Base-by-base conservation (phyloP, 2,888 invertebrate species). In the Himalopsyche kuldschensis region DNA sequence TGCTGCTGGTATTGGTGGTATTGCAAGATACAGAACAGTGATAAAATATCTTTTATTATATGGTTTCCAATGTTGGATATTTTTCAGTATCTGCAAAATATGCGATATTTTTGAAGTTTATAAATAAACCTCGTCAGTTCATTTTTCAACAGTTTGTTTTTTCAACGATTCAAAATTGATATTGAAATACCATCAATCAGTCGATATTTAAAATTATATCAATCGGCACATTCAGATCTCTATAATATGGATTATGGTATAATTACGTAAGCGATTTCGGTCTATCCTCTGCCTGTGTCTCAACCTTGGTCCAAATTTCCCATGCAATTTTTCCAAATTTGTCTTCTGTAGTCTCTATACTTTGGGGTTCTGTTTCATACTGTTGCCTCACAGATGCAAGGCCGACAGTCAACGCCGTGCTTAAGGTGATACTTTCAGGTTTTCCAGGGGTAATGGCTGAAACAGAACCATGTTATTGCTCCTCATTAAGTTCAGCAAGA, bases 261-360 rank as follows among this genome's bases (percentile, higher is more conserved):
- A n/a, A 15, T 78, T 55, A 76, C 55, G 24, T 24, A 3, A 55
- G 6, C 5, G 55, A 20, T 24, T 55, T 55, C 15, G 24, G 20
- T 55, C 78, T 82, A 47, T 89, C 85, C 85, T 89, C 88, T 80
- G 87, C 84, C 69, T 90, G 90, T 86, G 91, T 92, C 83, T 92
- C 90, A 11, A 94, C 89, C 87, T 90, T 91, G 0, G 88, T 89
- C 90, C 92, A 94, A 86, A 94, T 90, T 84, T 92, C 91, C 90
- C 92, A 91, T 0, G 92, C 94, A 81, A 94, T 92, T 76, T 91
- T 89, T 4, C 91, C 90, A 88, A 93, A 94, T 87, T 90, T 87
- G 80, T 89, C 87, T 30, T 89, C 87, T 82, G 91, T 84, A 31
- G 89, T 86, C 10, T 88, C 87, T 30, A 89, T 87, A 8, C 79